Evolutionary conservation across 2,797 vertebrate genomes (phyloP), one percentile per base, ranked within the genome.

Genomic region (Morelia viridis): DNA sequence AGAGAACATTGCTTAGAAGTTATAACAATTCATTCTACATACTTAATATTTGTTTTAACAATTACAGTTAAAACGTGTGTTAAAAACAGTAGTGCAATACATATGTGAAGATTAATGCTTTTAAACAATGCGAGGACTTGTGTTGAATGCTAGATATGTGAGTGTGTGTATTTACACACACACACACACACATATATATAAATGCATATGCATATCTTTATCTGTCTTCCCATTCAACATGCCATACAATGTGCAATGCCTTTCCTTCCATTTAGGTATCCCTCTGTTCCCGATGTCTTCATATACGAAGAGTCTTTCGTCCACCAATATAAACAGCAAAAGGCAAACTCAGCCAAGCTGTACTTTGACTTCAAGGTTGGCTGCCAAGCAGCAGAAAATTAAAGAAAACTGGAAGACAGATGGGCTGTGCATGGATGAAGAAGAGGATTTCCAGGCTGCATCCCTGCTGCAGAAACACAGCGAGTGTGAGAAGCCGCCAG

Each of bases 401-500:
- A 98, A 98, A 98, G 99, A 99, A 97, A 98, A 97, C 97, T 98
- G 98, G 97, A 98, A 98, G 97, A 98, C 97, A 97, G 98, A 98
- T 97, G 98, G 98, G 93, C 97, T 97, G 98, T 95, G 98, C 96
- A 96, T 97, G 95, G 97, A 97, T 90, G 96, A 97, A 94, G 96
- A 98, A 94, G 98, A 98, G 94, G 98, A 97, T 96, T 97, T 97
- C 96, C 97, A 98, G 94, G 95, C 97, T 86, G 95, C 97, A 91
- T 98, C 98, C 95, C 96, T 98, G 97, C 97, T 98, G 94, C 98
- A 98, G 97, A 98, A 98, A 97, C 98, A 99, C 96, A 97, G 98
- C 89, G 99, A 99, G 96, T 97, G 97, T 28, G 99, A 99, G 98
- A 99, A 99, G 96, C 99, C 99, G 97, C 98, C 99, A 97, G 99